These are phyloP conservation scores for Pherbina coryleti DNA, from an alignment of 2,888 invertebrate genomes.

Conservation along the genomic window DNA sequence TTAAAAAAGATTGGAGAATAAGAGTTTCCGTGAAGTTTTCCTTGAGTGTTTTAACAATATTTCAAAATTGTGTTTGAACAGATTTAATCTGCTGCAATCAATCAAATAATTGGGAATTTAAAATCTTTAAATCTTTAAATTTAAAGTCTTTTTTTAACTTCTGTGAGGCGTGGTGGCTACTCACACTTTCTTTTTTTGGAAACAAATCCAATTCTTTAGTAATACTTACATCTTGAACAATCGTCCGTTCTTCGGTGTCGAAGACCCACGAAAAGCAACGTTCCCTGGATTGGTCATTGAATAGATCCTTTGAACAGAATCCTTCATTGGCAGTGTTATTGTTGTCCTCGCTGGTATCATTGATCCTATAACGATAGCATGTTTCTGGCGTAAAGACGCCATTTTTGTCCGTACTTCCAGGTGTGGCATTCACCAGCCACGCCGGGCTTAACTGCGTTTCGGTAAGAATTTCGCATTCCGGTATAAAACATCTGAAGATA, in stretches of 20 bases:
- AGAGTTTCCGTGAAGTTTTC: too few relatives aligned
- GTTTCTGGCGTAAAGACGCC: conserved; percentile 62
- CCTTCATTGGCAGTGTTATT: neutral
- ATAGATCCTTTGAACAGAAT: conserved; percentile 66
- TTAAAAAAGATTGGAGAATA: too few relatives aligned
- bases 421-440: conserved; percentile 72
- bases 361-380: conserved; percentile 59
- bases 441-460: conserved; percentile 54
- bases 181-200: neutral
- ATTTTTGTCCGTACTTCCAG: conserved; percentile 61
- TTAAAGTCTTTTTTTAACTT: too few relatives aligned
- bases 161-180: too few relatives aligned
- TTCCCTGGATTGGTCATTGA: conserved; percentile 61
- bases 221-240: conserved; percentile 72
- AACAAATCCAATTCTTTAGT: neutral
- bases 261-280: conserved; percentile 72
- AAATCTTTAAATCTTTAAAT: too few relatives aligned
- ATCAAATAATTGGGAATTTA: too few relatives aligned
- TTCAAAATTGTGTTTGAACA: too few relatives aligned
- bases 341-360: conserved; percentile 30
- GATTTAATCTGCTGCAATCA: too few relatives aligned
- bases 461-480: conserved; percentile 71
- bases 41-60: too few relatives aligned
- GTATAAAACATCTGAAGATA: conserved; percentile 70
- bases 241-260: conserved; percentile 71